Conservation (phyloP, 2,888 invertebrate species). For the Desoria tigrina region DNA sequence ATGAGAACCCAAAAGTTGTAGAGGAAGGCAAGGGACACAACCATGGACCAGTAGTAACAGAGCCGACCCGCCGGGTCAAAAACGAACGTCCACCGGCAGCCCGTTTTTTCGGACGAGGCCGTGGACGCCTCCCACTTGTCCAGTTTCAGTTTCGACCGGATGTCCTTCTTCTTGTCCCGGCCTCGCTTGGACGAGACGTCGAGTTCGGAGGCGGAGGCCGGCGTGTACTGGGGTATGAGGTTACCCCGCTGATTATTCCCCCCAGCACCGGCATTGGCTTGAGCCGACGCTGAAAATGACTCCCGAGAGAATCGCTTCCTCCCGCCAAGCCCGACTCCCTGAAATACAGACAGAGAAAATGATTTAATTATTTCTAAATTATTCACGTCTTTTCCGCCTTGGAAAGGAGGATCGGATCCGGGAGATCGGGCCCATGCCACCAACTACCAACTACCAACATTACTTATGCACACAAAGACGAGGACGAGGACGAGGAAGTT, state of each 20-base stretch:
- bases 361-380: not conserved
- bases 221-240: constrained; percentile 48
- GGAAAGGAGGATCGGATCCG: too few species aligned
- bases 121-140: constrained; percentile 58
- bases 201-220: constrained; percentile 66
- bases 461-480: too few species aligned
- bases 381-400: not conserved
- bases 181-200: constrained; percentile 72
- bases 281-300: constrained; percentile 67
- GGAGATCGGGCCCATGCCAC: too few species aligned
- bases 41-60: constrained; percentile 97
- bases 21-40: constrained; percentile 91
- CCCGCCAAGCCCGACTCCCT: constrained; percentile 53
- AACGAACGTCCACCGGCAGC: constrained; percentile 87
- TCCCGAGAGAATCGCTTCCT: constrained; percentile 66
- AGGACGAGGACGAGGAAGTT: too few species aligned
- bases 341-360: too few species aligned
- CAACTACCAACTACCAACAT: too few species aligned
- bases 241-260: constrained; percentile 49
- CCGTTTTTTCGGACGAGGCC: constrained; percentile 57
- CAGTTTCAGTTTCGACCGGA: constrained; percentile 56
- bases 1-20: constrained; percentile 98
- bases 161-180: constrained; percentile 57
- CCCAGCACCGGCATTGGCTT: constrained; percentile 44
- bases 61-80: constrained; percentile 97